Evolutionary conservation across 2,888 invertebrate genomes (phyloP), one percentile per base, ranked within the genome.

Genomic region (Esperia sulphurella): DNA sequence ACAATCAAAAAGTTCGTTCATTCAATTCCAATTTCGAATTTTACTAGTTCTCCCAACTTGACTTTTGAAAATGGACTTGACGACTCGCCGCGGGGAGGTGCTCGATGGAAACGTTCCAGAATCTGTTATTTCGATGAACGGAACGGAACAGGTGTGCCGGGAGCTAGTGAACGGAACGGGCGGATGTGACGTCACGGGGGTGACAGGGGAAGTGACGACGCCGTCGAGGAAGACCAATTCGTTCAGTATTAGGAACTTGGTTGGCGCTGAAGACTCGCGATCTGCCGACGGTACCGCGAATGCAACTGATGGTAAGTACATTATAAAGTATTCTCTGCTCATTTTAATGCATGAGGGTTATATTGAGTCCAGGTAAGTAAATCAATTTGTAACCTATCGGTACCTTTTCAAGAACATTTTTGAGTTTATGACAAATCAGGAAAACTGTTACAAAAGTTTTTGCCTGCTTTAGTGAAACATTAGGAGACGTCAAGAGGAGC

Each of bases 11-110:
- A 49, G 50, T 48, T 50, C 51, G 41, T 47, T 41, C 41, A 54
- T 43, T 39, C 33, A 13, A 14, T 43, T 44, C 57, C 47, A 50
- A 50, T 53, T 50, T 52, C 46, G 43, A 57, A 57, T 48, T 52
- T 50, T 41, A 39, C 43, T 38, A 58, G 55, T 58, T 59, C 45
- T 65, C 62, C 52, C 48, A 59, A 51, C 51, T 43, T 50, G 46
- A 56, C 50, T 61, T 59, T 69, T 58, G 68, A 83, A 81, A 66
- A 89, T 89, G 89, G 89, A 89, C 83, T 75, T 89, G 77, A 87
- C 88, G 21, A 89, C 87, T 54, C 85, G 89, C 53, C 80, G 88
- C 39, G 79, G 75, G 59, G 85, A 83, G 39, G 56, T 71, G 57
- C 64, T 72, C 61, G 83, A 75, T 14, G 65, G 63, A 49, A 59